A percentile compares a stretch with the other conserved stretches of the same genome.
phyloP scores from a whole-genome alignment of 2,113 vertebrate species.

The Heterotis niloticus region DNA sequence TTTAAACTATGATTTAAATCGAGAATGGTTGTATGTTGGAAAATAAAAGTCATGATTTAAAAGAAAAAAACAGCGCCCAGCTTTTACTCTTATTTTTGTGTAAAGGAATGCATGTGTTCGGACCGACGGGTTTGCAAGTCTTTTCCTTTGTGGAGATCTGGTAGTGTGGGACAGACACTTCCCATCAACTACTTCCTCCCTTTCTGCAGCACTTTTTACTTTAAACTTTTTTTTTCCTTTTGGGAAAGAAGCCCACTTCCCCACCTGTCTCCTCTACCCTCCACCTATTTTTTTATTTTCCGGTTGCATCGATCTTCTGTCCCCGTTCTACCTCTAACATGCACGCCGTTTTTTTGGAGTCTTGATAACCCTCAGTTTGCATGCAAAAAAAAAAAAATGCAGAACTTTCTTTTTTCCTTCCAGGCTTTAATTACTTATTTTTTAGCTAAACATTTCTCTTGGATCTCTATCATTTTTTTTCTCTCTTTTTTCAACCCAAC shows the following conservation, averaged over 20 bases:
- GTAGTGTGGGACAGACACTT: conserved; percentile 71
- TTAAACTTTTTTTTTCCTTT: conserved; percentile 67
- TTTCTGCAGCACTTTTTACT: conserved; percentile 70
- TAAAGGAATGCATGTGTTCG: conserved; percentile 73
- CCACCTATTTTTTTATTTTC: conserved; percentile 76
- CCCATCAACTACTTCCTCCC: conserved; percentile 72
- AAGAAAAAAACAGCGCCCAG: conserved; percentile 53
- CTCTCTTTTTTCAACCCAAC: conserved; percentile 52
- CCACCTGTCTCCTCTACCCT: conserved; percentile 43
- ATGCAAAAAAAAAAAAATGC: conserved; percentile 95
- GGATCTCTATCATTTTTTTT: conserved; percentile 65
- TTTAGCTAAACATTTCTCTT: conserved; percentile 64
- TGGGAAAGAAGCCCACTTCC: conserved; percentile 66
- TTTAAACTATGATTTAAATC: conserved; percentile 76
- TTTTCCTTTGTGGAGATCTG: conserved; percentile 65
- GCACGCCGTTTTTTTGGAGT: conserved; percentile 94
- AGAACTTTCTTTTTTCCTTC: conserved; percentile 59
- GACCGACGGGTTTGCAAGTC: conserved; percentile 64
- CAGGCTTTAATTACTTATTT: conserved; percentile 62
- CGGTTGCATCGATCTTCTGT: conserved; percentile 89
- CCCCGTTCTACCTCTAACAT: conserved; percentile 85
- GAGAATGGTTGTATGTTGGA: conserved; percentile 80
- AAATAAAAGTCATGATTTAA: conserved; percentile 53
- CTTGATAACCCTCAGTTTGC: conserved; percentile 97
- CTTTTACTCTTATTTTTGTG: conserved; percentile 67